A percentile compares a stretch with the other conserved stretches of the same genome.
Conservation (phyloP, 2,888 invertebrate genomes). For the Hypselothyrea guttata region DNA sequence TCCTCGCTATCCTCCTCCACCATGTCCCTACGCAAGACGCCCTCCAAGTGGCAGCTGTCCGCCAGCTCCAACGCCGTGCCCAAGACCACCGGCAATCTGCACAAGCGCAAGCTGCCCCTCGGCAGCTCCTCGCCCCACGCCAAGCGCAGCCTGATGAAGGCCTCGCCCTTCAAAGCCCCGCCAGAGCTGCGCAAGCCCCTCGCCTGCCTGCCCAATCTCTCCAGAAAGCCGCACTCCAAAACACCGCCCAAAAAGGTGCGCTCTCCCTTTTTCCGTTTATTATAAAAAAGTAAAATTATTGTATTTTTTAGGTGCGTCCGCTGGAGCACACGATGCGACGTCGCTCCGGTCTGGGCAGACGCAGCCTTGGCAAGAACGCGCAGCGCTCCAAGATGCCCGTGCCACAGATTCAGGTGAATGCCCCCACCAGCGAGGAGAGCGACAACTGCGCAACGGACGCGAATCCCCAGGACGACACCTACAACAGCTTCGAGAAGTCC, state of each 20-base stretch:
- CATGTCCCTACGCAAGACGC: slow-evolving; percentile 56
- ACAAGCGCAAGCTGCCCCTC: slow-evolving; percentile 15
- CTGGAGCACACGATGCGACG: slow-evolving; percentile 73
- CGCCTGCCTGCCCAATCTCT: slow-evolving; percentile 9
- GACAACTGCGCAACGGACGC: slow-evolving; percentile 47
- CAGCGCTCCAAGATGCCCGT: slow-evolving; percentile 47
- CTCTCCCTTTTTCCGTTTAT: too few species aligned
- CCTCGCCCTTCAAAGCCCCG: slow-evolving; percentile 24
- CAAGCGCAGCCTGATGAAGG: slow-evolving; percentile 72
- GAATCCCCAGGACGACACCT: slow-evolving; percentile 5
- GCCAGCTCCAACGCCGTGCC: slow-evolving; percentile 1
- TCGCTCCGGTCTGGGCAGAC: slow-evolving; percentile 67
- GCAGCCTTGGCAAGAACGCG: slow-evolving; percentile 59
- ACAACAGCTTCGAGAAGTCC: slow-evolving; percentile 1
- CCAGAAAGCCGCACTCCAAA: slow-evolving; percentile 36
- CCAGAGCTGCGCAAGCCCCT: slow-evolving; percentile 30
- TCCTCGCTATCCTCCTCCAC: slow-evolving; percentile 51
- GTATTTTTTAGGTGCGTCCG: too few species aligned
- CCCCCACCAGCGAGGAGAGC: slow-evolving; percentile 19
- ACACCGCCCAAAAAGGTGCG: slow-evolving; percentile 66
- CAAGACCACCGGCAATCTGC: slow-evolving; percentile 24
- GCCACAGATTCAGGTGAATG: not conserved
- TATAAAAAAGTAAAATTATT: too few species aligned
- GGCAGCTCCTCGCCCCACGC: slow-evolving; percentile 50
- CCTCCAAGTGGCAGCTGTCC: slow-evolving; percentile 60